Evolutionary conservation across 2,888 invertebrate genomes (phyloP).

Genomic region (Mesorhabditis belari): DNA sequence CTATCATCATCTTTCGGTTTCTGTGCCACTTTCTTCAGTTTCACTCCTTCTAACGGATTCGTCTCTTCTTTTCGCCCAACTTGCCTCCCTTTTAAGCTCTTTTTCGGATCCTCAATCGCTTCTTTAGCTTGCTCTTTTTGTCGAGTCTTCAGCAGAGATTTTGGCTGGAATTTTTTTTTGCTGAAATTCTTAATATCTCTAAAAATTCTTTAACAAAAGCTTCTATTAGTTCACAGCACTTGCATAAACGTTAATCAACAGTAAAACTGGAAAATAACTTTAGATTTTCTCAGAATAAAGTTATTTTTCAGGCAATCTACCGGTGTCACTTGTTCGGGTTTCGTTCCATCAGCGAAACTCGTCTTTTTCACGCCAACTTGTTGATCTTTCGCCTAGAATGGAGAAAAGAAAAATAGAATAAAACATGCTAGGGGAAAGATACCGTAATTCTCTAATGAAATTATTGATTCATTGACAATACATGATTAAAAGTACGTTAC

Average conservation of each 20-base stretch:
- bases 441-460: too few species aligned
- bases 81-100: conserved; percentile 23
- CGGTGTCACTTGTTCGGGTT: neutral
- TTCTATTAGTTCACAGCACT: too few species aligned
- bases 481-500: too few species aligned
- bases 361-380: neutral
- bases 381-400: neutral
- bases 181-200: too few species aligned
- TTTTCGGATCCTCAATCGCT: conserved; percentile 8
- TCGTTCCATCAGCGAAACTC: neutral
- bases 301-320: too few species aligned
- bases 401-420: neutral
- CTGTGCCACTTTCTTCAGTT: conserved; percentile 28
- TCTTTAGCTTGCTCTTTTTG: conserved; percentile 4
- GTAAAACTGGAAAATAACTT: too few species aligned
- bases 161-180: conserved; percentile 2
- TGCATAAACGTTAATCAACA: too few species aligned
- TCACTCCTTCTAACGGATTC: conserved; percentile 16
- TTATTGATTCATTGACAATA: too few species aligned
- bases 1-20: conserved; percentile 20
- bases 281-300: too few species aligned
- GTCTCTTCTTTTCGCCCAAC: conserved; percentile 26
- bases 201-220: too few species aligned
- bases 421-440: too few species aligned
- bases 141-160: neutral